These are phyloP conservation scores for Haplochromis vanheusdeni DNA, from an alignment of 2,113 vertebrate genomes.

Conservation along the genomic window DNA sequence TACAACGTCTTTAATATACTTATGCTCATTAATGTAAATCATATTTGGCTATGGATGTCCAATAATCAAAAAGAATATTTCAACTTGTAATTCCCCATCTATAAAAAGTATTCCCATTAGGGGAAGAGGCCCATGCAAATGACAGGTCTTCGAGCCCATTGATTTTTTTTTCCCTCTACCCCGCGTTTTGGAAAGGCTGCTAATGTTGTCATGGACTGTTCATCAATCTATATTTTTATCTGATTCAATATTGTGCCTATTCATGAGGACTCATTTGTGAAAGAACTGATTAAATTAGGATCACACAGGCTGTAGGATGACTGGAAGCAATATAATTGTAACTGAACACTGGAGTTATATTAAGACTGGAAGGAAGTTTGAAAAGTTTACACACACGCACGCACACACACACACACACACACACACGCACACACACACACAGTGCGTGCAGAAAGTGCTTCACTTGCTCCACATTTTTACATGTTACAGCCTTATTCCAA, in stretches of 20 bases:
- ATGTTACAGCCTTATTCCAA: not conserved
- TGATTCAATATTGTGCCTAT: conserved; percentile 73
- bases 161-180: conserved; percentile 57
- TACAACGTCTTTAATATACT: conserved; percentile 81
- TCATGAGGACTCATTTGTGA: conserved; percentile 67
- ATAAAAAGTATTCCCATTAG: conserved; percentile 73
- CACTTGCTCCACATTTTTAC: not conserved
- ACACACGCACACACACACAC: not conserved
- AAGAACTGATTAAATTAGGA: conserved; percentile 67
- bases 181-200: conserved; percentile 64
- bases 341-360: conserved; percentile 27
- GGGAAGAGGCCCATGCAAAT: conserved; percentile 66
- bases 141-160: conserved; percentile 69
- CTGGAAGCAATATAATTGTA: conserved; percentile 38
- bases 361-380: conserved; percentile 11
- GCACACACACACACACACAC: not conserved
- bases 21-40: conserved; percentile 83
- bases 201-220: conserved; percentile 76
- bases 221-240: conserved; percentile 77
- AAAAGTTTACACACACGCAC: not conserved
- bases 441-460: not conserved
- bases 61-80: conserved; percentile 81
- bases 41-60: conserved; percentile 82
- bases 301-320: conserved; percentile 35
- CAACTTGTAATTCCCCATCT: conserved; percentile 67